phyloP scores from a whole-genome alignment of 2,113 vertebrate species.

The Beaufortia kweichowensis region DNA sequence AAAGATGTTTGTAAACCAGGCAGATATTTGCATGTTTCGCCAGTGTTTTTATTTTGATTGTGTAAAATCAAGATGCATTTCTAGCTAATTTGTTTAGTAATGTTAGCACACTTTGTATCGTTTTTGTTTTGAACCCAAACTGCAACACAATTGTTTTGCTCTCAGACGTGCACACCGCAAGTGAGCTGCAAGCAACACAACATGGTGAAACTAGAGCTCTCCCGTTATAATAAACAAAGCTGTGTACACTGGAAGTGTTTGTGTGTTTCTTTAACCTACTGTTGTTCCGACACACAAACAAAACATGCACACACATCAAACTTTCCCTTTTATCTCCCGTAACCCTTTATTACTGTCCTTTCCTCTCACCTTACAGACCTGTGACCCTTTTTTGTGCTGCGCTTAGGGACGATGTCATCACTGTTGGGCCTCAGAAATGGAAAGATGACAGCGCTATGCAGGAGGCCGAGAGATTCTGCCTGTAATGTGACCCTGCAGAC shows the following conservation, averaged over 20 bases:
- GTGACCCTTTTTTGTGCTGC: conserved; percentile 38
- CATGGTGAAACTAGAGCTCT: background rate
- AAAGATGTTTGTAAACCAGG: no score
- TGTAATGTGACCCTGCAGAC: conserved; percentile 38
- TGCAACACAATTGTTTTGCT: background rate
- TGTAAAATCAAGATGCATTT: background rate
- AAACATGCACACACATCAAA: background rate
- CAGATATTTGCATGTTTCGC: no score
- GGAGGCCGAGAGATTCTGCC: conserved; percentile 20
- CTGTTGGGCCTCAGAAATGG: conserved; percentile 30
- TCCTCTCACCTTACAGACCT: conserved; percentile 34
- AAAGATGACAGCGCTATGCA: conserved; percentile 44
- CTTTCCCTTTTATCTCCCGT: background rate
- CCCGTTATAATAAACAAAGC: background rate
- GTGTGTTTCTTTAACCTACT: background rate
- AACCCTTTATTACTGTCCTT: conserved; percentile 4
- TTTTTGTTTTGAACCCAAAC: no score
- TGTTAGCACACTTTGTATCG: no score
- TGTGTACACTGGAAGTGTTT: background rate
- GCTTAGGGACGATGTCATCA: conserved; percentile 49
- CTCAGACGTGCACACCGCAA: no score
- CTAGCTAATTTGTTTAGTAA: background rate
- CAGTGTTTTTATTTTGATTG: background rate
- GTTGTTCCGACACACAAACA: background rate
- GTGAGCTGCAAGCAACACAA: background rate